phyloP scores from a whole-genome alignment of 1,140 invertebrate genomes.

The Ctenoplectra terminalis region DNA sequence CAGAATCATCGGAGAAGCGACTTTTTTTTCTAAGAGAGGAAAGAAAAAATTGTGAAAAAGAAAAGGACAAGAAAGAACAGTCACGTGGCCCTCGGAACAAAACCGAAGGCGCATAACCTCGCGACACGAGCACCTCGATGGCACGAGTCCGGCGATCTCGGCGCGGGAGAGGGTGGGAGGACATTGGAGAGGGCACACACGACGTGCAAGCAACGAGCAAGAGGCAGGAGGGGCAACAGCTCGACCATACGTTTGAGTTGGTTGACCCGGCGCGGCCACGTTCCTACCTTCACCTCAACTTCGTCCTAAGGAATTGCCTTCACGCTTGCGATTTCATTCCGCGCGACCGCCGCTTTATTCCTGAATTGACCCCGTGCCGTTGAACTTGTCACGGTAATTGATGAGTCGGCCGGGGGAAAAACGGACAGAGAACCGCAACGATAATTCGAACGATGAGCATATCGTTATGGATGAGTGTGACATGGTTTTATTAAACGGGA shows the following conservation, averaged over 20 bases:
- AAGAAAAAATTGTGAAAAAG: neutral
- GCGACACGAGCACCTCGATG: constrained; percentile 63
- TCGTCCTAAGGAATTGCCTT: constrained; percentile 78
- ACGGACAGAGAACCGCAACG: neutral
- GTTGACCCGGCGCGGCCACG: constrained; percentile 79
- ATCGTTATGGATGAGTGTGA: too few species aligned
- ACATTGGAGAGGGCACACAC: constrained; percentile 70
- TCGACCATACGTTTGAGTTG: constrained; percentile 78
- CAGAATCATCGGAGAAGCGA: neutral
- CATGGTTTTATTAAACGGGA: too few species aligned
- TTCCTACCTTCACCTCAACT: constrained; percentile 78
- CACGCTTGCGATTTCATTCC: constrained; percentile 79
- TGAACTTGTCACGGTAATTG: constrained; percentile 26
- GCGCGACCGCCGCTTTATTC: constrained; percentile 41
- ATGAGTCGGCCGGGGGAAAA: neutral
- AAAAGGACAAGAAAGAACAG: neutral
- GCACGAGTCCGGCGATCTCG: constrained; percentile 67
- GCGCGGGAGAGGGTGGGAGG: constrained; percentile 65
- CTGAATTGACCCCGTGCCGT: constrained; percentile 22
- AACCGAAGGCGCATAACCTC: constrained; percentile 50
- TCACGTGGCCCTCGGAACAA: constrained; percentile 28
- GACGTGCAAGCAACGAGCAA: constrained; percentile 72
- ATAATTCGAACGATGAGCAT: neutral
- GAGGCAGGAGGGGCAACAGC: constrained; percentile 50
- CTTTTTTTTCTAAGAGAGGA: too few species aligned